Conservation (phyloP, 1,140 invertebrate species). For the Pinna nobilis region DNA sequence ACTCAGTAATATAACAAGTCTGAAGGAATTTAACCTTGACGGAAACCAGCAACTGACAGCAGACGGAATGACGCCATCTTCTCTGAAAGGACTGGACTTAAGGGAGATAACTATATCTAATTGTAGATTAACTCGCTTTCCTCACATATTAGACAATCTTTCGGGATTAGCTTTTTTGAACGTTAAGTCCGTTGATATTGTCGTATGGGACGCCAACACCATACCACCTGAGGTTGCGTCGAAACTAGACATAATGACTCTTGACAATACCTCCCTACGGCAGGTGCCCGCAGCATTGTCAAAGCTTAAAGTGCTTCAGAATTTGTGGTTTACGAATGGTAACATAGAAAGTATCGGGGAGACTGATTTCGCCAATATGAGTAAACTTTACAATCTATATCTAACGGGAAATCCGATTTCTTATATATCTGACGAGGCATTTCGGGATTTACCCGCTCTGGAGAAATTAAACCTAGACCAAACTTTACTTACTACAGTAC, state of each 20-base stretch:
- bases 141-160: not conserved
- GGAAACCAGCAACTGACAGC: constrained; percentile 11
- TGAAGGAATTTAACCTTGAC: not conserved
- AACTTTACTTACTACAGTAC: constrained; percentile 25
- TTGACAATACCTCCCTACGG: not conserved
- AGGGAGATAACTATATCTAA: not conserved
- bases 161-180: not conserved
- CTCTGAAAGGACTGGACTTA: not conserved
- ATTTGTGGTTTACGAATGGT: not conserved
- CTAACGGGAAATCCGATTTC: constrained; percentile 7
- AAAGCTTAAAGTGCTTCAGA: not conserved
- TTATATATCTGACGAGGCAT: constrained; percentile 2
- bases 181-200: not conserved
- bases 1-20: not conserved
- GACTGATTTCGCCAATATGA: not conserved
- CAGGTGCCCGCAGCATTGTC: not conserved
- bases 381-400: not conserved
- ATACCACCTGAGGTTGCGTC: not conserved
- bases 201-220: not conserved
- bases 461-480: constrained; percentile 8
- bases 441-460: constrained; percentile 2
- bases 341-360: not conserved
- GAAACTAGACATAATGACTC: not conserved
- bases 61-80: not conserved
- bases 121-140: not conserved